These are phyloP conservation scores for Trissolcus basalis DNA, from an alignment of 1,140 invertebrate species.

Conservation along the genomic window DNA sequence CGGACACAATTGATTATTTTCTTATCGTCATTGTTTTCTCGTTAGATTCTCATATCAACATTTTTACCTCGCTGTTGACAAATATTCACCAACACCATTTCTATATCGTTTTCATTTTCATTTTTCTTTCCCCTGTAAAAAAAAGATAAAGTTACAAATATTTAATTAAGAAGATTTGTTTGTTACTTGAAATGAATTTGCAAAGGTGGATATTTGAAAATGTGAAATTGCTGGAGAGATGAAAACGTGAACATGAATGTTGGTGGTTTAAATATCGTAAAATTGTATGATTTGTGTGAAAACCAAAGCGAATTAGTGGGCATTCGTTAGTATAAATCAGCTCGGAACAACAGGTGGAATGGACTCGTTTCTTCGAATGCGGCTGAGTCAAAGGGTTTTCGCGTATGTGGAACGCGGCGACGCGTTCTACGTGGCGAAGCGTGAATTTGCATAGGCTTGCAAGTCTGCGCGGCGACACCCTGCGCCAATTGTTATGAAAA, in stretches of 20 bases:
- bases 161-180: too few species aligned
- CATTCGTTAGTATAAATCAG: conserved; percentile 3
- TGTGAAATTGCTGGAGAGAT: too few species aligned
- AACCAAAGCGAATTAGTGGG: conserved; percentile 6
- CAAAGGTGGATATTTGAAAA: too few species aligned
- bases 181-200: too few species aligned
- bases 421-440: conserved; percentile 17
- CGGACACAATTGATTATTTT: conserved; percentile 14
- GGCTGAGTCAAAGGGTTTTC: conserved; percentile 25
- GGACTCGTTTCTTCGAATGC: conserved; percentile 27
- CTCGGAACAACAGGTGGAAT: conserved; percentile 36
- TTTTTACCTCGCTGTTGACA: not conserved
- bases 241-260: too few species aligned
- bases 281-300: not conserved
- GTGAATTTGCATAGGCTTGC: conserved; percentile 65
- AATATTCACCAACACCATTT: too few species aligned
- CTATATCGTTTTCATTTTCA: too few species aligned
- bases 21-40: conserved; percentile 2
- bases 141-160: too few species aligned
- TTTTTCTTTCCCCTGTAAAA: too few species aligned
- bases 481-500: conserved; percentile 71
- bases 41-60: not conserved
- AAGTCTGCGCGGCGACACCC: conserved; percentile 52
- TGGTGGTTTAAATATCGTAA: too few species aligned
- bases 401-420: conserved; percentile 33